Evolutionary conservation across 1,140 invertebrate genomes (phyloP), one percentile per base, ranked within the genome.

Genomic region (Caenorhabditis latens): DNA sequence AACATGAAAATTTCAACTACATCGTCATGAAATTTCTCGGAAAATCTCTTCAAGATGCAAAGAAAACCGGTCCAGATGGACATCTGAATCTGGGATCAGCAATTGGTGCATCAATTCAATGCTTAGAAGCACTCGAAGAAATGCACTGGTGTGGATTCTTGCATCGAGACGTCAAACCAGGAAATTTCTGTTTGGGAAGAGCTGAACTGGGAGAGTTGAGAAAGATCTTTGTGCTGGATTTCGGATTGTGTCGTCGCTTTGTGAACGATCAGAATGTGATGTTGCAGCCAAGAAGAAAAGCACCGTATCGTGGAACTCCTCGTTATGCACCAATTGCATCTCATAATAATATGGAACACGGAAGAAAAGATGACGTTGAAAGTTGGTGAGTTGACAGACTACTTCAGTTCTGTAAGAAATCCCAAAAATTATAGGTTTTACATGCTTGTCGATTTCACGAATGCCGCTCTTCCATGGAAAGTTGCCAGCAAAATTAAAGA

Each of bases 221-320:
- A 57, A 84, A 84, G 48, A 58, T 90, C 13, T 90, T 90, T 79
- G 32, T 90, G 11, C 61, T 90, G n/a, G 90, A 90, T 87, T 90
- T 90, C 50, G 90, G 90, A 32, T 89, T 90, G 87, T 83, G 65
- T 43, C 57, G 88, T 13, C 88, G 82, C 32, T 90, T 83, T 65
- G 87, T 84, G 11, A 50, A 88, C 32, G 46, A 61, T 67, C 84
- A 67, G 19, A 85, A 85, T 24, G 84, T 85, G 84, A 85, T 85
- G 84, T 24, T 85, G 4, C 84, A 71, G 48, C 84, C 83, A 43
- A 43, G 82, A 16, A 85, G 75, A 24, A 86, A 88, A 50, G 83
- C 85, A 8, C 67, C 87, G 40, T 89, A 88, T 63, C 53, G 85
- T n/a, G 87, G 86, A 19, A 88, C 87, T 53, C 84, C 85, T 40